Evolutionary conservation across 1,140 invertebrate genomes (phyloP), one percentile per base, ranked within the genome.

Genomic region (Leguminivora glycinivorella): DNA sequence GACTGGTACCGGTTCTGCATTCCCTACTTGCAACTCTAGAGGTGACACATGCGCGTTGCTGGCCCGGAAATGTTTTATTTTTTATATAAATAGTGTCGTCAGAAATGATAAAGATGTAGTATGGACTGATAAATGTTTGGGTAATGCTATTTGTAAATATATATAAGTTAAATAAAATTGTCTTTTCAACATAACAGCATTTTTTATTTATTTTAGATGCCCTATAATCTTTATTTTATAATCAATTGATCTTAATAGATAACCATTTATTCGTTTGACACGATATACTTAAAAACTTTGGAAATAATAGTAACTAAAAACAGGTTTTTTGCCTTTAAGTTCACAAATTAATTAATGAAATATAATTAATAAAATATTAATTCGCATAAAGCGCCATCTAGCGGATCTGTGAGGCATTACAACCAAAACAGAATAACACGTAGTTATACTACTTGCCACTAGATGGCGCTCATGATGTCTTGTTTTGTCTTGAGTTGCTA

Each of bases 81-180:
- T 52, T 52, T 52, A 52, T 52, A 52, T 52, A 22, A 22, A 52
- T 52, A 52, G 19, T 52, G 19, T 52, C n/a, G 7, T 52, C n/a
- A 22, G 7, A 9, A 52, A 52, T 52, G 47, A 1, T 22, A 22
- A 6, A 38, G 34, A 38, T 10, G 7, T 52, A 52, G 47, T 52
- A 52, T 52, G 47, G 47, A 52, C 47, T 52, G 47, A 52, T 52
- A 52, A 22, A 52, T 52, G 47, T 52, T 7, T 22, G 47, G 7
- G 4, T 52, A 52, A 10, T 9, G 47, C 47, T 52, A 52, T 52
- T 52, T 52, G 47, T 52, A 52, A 52, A 52, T 52, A 52, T 52
- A 52, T 52, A 5, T 52, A 52, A 19, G 47, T 52, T 52, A 52
- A 52, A 10, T 52, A 52, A 52, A 52, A 7, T 47, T 47, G 47